Percentiles rank a stretch among this genome's conserved stretches.
These are phyloP conservation scores for Cladorhizidae sp. DNA, from an alignment of 37 sponge, comb jelly and placozoan species.

Conservation along the genomic window DNA sequence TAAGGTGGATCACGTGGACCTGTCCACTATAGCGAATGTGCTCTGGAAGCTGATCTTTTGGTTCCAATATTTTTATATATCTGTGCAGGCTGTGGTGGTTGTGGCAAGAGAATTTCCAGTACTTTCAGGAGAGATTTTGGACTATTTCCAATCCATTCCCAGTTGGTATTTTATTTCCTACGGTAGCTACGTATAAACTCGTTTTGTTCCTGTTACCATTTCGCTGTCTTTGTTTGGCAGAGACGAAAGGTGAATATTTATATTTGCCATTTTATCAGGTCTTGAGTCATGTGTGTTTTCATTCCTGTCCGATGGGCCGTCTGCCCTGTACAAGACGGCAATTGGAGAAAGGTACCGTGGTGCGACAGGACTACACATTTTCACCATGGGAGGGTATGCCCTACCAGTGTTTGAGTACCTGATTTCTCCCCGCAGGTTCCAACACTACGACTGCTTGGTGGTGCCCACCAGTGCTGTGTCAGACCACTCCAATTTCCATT, in stretches of 20 bases:
- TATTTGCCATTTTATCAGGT: slow-evolving; percentile 6
- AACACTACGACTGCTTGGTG: slow-evolving; percentile 74
- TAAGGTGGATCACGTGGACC: neutral
- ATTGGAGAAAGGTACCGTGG: too few species aligned
- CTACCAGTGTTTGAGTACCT: too few species aligned
- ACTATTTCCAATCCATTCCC: slow-evolving; percentile 44
- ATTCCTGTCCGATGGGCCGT: slow-evolving; percentile 19
- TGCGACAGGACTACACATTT: too few species aligned
- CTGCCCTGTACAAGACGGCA: slow-evolving; percentile 42
- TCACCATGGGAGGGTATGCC: too few species aligned
- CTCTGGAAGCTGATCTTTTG: too few species aligned
- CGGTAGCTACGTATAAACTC: neutral
- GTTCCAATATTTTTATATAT: neutral
- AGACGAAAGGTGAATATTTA: too few species aligned
- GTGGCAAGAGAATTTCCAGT: slow-evolving; percentile 55
- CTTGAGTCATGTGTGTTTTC: slow-evolving; percentile 68
- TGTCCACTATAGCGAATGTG: too few species aligned
- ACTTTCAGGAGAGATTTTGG: slow-evolving; percentile 68
- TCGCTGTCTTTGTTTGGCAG: neutral
- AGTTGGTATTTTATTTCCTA: neutral
- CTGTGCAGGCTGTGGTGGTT: slow-evolving; percentile 41
- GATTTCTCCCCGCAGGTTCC: slow-evolving; percentile 31
- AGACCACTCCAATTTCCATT: slow-evolving; percentile 47
- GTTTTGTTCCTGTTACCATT: neutral
- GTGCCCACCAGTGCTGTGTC: slow-evolving; percentile 27